Percentiles rank a stretch among this genome's conserved stretches.
phyloP scores from a whole-genome alignment of 1,140 invertebrate species.

The Drosophila murphyi region DNA sequence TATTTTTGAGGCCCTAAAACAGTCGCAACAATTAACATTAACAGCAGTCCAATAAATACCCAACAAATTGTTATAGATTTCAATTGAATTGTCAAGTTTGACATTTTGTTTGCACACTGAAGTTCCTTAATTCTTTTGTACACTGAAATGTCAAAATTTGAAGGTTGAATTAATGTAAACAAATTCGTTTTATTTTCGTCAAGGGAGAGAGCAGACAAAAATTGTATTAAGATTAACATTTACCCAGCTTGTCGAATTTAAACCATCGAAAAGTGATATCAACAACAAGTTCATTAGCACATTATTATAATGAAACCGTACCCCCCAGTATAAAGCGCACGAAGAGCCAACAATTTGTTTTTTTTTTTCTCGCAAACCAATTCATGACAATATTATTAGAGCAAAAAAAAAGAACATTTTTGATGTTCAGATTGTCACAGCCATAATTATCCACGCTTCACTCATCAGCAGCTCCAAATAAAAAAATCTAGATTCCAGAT shows the following conservation, averaged over 20 bases:
- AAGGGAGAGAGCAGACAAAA: neutral
- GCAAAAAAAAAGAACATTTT: slow-evolving; percentile 33
- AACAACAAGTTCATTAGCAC: slow-evolving; percentile 45
- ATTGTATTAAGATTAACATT: slow-evolving; percentile 42
- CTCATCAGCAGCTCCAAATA: slow-evolving; percentile 8
- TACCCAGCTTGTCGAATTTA: slow-evolving; percentile 19
- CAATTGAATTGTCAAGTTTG: slow-evolving; percentile 21
- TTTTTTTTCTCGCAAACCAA: slow-evolving; percentile 35
- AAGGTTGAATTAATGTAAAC: slow-evolving; percentile 59
- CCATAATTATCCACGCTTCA: slow-evolving; percentile 45
- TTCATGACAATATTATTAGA: slow-evolving; percentile 72
- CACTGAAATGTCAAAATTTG: slow-evolving; percentile 16
- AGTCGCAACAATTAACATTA: neutral
- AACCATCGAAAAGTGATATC: neutral
- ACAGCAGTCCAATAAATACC: neutral
- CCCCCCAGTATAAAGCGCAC: too few species aligned
- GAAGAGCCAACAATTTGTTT: slow-evolving; percentile 19
- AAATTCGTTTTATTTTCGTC: neutral
- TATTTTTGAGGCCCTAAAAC: slow-evolving; percentile 20
- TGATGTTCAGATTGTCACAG: slow-evolving; percentile 35
- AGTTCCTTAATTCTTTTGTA: slow-evolving; percentile 4
- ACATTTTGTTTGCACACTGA: slow-evolving; percentile 18
- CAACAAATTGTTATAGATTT: slow-evolving; percentile 12
- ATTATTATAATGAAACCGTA: slow-evolving; percentile 13
- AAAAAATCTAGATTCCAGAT: neutral